phyloP scores from a whole-genome alignment of 2,888 invertebrate species.

The Orthonychiurus folsomi region DNA sequence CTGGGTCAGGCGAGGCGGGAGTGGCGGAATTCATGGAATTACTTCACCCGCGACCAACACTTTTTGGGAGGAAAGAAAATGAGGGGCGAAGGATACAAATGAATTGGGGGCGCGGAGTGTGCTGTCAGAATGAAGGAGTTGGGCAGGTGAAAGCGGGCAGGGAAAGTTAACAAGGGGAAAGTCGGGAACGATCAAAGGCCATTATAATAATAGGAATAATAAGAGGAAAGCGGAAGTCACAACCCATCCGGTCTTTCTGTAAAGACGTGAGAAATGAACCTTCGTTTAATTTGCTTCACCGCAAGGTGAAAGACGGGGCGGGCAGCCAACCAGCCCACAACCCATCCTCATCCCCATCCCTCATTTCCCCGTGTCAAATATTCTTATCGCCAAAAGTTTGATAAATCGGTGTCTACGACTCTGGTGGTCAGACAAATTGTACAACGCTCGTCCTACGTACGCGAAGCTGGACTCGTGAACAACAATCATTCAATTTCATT shows the following conservation, averaged over 20 bases:
- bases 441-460: too few species aligned
- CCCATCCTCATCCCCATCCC: too few species aligned
- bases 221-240: slow-evolving; percentile 7
- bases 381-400: too few species aligned
- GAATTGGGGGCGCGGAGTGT: neutral
- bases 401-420: too few species aligned
- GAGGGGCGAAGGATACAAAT: too few species aligned
- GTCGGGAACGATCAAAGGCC: slow-evolving; percentile 10
- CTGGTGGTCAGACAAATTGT: too few species aligned
- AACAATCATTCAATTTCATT: too few species aligned
- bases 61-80: neutral
- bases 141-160: neutral
- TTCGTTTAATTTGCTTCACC: neutral
- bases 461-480: too few species aligned
- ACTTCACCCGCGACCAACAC: neutral
- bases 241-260: slow-evolving; percentile 5
- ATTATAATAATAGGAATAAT: slow-evolving; percentile 14
- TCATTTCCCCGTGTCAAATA: too few species aligned
- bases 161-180: neutral
- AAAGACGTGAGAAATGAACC: slow-evolving; percentile 5
- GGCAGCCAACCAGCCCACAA: too few species aligned
- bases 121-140: slow-evolving; percentile 1
- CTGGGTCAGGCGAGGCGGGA: neutral
- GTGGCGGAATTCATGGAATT: neutral
- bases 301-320: neutral